phyloP scores from a whole-genome alignment of 23 tunicate species.

The Corella eumyota region DNA sequence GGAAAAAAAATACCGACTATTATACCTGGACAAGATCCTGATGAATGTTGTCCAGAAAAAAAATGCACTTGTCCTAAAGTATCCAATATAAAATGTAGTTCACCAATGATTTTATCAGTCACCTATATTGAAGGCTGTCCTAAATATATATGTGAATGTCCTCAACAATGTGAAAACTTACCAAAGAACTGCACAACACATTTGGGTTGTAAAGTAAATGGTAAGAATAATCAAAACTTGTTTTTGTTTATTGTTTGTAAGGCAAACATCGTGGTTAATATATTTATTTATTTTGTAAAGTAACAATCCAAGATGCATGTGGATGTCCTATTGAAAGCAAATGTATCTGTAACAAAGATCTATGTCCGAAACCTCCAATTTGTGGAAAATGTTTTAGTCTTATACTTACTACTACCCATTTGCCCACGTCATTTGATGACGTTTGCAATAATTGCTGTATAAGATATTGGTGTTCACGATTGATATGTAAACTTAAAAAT shows the following conservation, averaged over 20 bases:
- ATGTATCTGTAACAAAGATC: slow-evolving; percentile 1
- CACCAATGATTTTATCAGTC: neutral
- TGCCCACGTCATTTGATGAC: no score
- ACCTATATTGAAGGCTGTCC: neutral
- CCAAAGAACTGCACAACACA: neutral
- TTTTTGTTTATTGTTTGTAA: neutral
- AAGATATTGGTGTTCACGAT: no score
- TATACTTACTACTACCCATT: no score
- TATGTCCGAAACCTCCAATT: neutral
- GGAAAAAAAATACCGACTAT: neutral
- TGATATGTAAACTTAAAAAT: no score
- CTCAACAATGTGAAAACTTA: neutral
- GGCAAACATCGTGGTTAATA: neutral
- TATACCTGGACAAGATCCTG: neutral
- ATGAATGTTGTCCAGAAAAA: neutral
- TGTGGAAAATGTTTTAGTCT: slow-evolving; percentile 5
- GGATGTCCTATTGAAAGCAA: neutral
- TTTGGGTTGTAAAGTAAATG: neutral
- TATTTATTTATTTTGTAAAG: neutral
- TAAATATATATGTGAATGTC: neutral
- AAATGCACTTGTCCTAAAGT: neutral
- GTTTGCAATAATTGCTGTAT: no score
- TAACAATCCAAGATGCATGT: neutral
- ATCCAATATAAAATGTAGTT: neutral
- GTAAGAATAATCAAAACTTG: neutral